These are phyloP conservation scores for Hexactinellida sp. DNA, from an alignment of 37 sponge, comb jelly and placozoan genomes.

Conservation along the genomic window DNA sequence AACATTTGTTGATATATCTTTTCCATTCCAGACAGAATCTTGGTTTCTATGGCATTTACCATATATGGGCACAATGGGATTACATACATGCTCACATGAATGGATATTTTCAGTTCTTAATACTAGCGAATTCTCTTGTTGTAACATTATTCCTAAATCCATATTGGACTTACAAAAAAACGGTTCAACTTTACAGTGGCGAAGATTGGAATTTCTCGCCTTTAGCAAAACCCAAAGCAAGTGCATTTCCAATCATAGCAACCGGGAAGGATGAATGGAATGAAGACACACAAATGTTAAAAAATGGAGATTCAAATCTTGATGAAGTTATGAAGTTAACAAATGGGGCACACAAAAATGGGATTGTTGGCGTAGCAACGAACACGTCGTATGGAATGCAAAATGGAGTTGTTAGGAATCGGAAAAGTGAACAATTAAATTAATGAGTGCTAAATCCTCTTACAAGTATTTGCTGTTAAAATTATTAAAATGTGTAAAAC, in stretches of 20 bases:
- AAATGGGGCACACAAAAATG: background rate
- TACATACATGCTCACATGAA: background rate
- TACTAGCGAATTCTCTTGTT: background rate
- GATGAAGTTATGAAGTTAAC: background rate
- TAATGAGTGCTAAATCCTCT: too few species aligned
- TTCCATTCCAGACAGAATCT: slow-evolving; percentile 1
- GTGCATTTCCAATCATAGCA: background rate
- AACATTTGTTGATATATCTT: background rate
- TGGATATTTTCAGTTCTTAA: background rate
- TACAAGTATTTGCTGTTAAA: too few species aligned
- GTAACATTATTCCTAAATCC: background rate
- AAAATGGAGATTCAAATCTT: background rate
- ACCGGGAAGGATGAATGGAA: background rate
- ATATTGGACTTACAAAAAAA: slow-evolving; percentile 4
- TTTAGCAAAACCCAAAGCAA: background rate
- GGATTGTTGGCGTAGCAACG: background rate
- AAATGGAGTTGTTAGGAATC: background rate
- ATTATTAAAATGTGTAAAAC: too few species aligned
- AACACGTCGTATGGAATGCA: background rate
- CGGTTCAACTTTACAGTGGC: background rate
- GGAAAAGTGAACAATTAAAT: too few species aligned
- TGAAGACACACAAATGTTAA: background rate
- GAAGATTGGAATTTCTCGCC: slow-evolving; percentile 12
- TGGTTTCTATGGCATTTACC: background rate
- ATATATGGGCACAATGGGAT: background rate